Conservation (phyloP, 2,113 vertebrate species). For the Antechinus flavipes region DNA sequence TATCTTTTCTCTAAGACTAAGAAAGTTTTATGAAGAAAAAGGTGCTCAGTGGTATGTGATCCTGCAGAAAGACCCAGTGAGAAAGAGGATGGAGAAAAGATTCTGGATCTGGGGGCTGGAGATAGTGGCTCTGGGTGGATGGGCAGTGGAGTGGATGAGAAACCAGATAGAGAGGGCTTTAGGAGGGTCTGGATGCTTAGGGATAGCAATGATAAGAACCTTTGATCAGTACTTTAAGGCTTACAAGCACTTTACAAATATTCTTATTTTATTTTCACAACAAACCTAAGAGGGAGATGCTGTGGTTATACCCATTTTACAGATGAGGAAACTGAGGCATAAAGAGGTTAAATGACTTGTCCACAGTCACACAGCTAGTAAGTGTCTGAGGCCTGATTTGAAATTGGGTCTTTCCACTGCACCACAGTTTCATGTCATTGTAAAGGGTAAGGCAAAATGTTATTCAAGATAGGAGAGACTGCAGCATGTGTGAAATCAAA, state of each 20-base stretch:
- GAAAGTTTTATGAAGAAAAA: conserved; percentile 9
- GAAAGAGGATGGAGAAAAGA: conserved; percentile 1
- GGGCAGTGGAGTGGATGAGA: not conserved
- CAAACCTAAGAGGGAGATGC: not conserved
- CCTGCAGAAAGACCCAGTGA: not conserved
- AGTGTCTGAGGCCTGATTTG: not conserved
- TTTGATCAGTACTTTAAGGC: not conserved
- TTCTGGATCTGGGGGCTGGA: conserved; percentile 21
- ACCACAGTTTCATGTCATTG: not conserved
- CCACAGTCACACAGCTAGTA: not conserved
- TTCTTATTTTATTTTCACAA: not conserved
- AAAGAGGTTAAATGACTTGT: not conserved
- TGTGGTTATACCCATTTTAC: not conserved
- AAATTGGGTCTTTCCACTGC: not conserved
- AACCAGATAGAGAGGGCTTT: not conserved
- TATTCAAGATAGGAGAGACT: not conserved
- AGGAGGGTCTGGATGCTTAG: not conserved
- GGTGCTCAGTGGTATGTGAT: not conserved
- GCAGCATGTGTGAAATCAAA: not conserved
- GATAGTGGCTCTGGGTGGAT: not conserved
- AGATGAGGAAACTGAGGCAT: not conserved
- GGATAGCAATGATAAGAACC: not conserved
- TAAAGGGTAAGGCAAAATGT: not conserved
- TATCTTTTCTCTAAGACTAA: conserved; percentile 28
- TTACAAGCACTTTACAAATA: not conserved